Conservation (phyloP, 2,797 vertebrate genomes). For the Kryptopterus vitreolus region DNA sequence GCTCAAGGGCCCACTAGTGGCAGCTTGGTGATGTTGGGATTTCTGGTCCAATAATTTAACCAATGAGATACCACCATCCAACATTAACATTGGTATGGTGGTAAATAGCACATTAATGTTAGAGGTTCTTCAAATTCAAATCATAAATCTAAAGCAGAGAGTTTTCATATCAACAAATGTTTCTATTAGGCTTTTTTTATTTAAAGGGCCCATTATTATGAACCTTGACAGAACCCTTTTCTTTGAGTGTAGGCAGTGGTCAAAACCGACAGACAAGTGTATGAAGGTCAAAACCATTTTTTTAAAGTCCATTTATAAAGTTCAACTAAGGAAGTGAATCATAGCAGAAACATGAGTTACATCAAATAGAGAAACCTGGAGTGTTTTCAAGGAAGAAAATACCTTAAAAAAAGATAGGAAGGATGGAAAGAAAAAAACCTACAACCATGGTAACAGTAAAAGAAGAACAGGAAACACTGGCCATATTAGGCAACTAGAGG, state of each 20-base stretch:
- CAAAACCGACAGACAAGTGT: not conserved
- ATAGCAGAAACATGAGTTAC: not conserved
- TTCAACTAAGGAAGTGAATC: not conserved
- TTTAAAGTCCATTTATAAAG: constrained; percentile 1
- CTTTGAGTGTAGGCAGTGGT: not conserved
- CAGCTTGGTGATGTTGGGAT: too few species aligned
- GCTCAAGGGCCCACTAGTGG: too few species aligned
- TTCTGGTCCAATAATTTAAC: too few species aligned
- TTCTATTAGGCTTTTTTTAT: not conserved
- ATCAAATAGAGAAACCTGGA: not conserved
- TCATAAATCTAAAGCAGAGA: not conserved
- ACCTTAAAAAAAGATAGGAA: not conserved
- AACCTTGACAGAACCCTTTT: not conserved
- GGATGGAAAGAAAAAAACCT: not conserved
- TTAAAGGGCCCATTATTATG: not conserved
- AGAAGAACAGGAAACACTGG: constrained; percentile 12
- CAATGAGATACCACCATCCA: too few species aligned
- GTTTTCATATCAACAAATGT: not conserved
- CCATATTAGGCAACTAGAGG: not conserved
- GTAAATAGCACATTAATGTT: not conserved
- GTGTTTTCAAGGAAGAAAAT: not conserved
- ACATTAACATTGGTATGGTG: too few species aligned
- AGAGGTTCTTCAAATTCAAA: not conserved
- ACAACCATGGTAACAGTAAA: constrained; percentile 24
- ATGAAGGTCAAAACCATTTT: constrained; percentile 10